phyloP scores from a whole-genome alignment of 2,888 invertebrate species.

The Pseudolycoriella hygida region DNA sequence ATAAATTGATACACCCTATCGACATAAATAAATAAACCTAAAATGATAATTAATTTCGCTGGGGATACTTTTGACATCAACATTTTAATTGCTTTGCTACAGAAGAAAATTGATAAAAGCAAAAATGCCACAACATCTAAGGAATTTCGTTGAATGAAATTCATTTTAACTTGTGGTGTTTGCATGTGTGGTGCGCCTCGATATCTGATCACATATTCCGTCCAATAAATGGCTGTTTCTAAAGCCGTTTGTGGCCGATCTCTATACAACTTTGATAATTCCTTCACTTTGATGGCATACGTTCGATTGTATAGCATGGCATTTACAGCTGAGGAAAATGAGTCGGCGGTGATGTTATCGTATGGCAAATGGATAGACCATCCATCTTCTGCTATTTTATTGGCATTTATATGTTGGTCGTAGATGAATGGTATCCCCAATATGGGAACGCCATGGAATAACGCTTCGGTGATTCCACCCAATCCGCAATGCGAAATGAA shows the following conservation, averaged over 20 bases:
- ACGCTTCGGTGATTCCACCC: not conserved
- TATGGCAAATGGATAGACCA: not conserved
- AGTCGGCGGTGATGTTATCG: not conserved
- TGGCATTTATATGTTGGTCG: not conserved
- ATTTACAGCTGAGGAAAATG: conserved; percentile 11
- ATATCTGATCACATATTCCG: conserved; percentile 37
- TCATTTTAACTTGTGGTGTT: conserved; percentile 31
- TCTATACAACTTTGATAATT: conserved; percentile 30
- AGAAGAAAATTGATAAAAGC: too few species aligned
- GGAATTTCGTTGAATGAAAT: conserved; percentile 28
- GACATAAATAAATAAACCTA: too few species aligned
- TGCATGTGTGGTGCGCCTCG: conserved; percentile 35
- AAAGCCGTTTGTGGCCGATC: conserved; percentile 35
- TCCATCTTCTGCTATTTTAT: not conserved
- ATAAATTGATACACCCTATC: too few species aligned
- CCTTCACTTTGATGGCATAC: conserved; percentile 21
- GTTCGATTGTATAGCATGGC: conserved; percentile 19
- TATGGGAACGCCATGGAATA: not conserved
- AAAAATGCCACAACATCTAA: conserved; percentile 29
- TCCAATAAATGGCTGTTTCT: conserved; percentile 36
- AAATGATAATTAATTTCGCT: too few species aligned
- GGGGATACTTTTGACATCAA: too few species aligned
- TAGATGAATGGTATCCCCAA: not conserved
- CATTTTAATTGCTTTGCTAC: too few species aligned
- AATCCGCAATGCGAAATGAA: conserved; percentile 28